Evolutionary conservation across 2,113 vertebrate genomes (phyloP).

Genomic region (Calonectris borealis): DNA sequence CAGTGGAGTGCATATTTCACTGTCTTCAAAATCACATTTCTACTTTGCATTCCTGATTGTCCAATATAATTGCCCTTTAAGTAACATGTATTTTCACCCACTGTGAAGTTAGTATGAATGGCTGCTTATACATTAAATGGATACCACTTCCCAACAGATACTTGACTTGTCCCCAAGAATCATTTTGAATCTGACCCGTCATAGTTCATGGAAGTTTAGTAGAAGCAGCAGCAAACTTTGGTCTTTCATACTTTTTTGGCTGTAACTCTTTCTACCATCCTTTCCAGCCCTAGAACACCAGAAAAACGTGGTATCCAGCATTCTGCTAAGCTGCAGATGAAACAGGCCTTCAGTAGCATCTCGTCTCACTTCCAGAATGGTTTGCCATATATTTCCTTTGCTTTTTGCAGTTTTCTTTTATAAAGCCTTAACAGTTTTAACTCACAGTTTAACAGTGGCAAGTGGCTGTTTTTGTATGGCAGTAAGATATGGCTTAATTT

Average conservation of each 20-base stretch:
- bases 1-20: background rate
- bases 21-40: background rate
- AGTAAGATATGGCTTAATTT: background rate
- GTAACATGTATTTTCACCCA: background rate
- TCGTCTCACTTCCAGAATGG: background rate
- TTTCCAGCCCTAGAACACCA: background rate
- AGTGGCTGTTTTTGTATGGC: background rate
- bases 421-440: background rate
- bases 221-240: background rate
- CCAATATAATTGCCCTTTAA: background rate
- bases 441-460: background rate
- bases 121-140: background rate
- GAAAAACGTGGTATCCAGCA: background rate
- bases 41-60: background rate
- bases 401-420: background rate
- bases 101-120: background rate
- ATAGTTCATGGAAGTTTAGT: background rate
- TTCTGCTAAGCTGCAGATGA: background rate
- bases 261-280: background rate
- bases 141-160: background rate
- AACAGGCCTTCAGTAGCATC: fast-evolving
- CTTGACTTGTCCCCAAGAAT: background rate
- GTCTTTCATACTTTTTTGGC: background rate
- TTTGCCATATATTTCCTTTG: background rate
- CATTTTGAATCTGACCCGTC: background rate